Conservation (phyloP, 2,113 vertebrate species). For the Scytalopus superciliaris region DNA sequence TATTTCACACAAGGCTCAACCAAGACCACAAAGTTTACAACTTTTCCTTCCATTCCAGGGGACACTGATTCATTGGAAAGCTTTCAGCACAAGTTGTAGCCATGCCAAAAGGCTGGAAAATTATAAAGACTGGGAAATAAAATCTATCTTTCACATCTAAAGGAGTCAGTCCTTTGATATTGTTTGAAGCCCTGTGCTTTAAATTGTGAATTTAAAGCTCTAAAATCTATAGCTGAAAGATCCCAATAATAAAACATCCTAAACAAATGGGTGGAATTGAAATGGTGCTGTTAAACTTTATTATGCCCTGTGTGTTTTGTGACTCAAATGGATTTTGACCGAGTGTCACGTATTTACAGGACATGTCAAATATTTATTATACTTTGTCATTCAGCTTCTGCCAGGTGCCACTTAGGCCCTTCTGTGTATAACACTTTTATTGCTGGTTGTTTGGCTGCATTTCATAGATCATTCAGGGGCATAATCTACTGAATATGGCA, state of each 20-base stretch:
- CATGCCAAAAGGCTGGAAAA: conserved; percentile 7
- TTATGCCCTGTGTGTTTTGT: background rate
- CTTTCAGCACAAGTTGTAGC: background rate
- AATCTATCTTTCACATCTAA: background rate
- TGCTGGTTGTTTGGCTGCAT: conserved; percentile 21
- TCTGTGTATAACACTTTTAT: conserved; percentile 20
- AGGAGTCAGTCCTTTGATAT: background rate
- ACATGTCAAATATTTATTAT: conserved; percentile 40
- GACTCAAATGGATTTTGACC: conserved; percentile 40
- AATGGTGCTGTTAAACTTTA: conserved; percentile 25
- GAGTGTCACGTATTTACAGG: conserved; percentile 41
- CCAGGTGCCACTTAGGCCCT: conserved; percentile 44
- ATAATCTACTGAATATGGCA: conserved; percentile 23
- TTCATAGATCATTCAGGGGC: conserved; percentile 21
- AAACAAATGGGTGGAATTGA: conserved; percentile 18
- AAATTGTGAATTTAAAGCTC: background rate
- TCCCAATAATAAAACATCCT: background rate
- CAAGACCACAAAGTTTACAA: background rate
- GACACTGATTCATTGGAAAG: background rate
- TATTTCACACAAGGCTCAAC: background rate
- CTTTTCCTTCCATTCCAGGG: background rate
- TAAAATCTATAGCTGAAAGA: background rate
- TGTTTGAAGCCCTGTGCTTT: background rate
- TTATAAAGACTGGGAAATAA: conserved; percentile 12
- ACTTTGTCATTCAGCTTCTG: conserved; percentile 44